These are phyloP conservation scores for Drosophila hydei DNA, from an alignment of 1,140 invertebrate species.

Conservation along the genomic window DNA sequence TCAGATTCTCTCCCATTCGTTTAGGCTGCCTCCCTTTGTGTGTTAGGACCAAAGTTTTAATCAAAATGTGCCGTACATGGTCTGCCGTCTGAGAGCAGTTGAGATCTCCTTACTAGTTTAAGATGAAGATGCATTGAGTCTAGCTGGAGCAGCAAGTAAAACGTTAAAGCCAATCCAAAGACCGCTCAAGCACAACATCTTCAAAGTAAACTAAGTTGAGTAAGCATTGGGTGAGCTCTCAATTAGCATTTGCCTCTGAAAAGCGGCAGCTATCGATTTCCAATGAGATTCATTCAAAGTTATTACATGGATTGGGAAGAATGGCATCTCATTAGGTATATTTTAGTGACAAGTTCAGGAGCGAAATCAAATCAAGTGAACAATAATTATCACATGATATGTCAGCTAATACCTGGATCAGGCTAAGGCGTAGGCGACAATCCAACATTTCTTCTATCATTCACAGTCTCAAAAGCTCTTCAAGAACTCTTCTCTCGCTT, in stretches of 20 bases:
- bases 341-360: no score
- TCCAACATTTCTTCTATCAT: no score
- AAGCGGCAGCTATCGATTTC: background rate
- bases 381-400: no score
- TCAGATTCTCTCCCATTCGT: no score
- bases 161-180: slow-evolving; percentile 27
- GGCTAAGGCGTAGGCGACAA: no score
- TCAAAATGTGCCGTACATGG: slow-evolving; percentile 67
- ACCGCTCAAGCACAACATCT: slow-evolving; percentile 47
- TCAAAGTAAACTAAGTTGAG: slow-evolving; percentile 52
- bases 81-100: slow-evolving; percentile 3
- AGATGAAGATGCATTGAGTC: background rate
- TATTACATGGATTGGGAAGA: no score
- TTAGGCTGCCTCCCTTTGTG: slow-evolving; percentile 5
- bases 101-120: slow-evolving; percentile 1
- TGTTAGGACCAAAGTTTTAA: slow-evolving; percentile 60
- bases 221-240: background rate
- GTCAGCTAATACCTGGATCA: no score
- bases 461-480: no score
- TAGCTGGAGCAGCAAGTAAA: background rate
- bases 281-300: no score
- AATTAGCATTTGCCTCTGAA: background rate
- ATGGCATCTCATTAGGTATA: no score
- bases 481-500: no score
- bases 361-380: no score